Evolutionary conservation across 2,113 vertebrate species (phyloP).

Genomic region (Glaucomys volans): DNA sequence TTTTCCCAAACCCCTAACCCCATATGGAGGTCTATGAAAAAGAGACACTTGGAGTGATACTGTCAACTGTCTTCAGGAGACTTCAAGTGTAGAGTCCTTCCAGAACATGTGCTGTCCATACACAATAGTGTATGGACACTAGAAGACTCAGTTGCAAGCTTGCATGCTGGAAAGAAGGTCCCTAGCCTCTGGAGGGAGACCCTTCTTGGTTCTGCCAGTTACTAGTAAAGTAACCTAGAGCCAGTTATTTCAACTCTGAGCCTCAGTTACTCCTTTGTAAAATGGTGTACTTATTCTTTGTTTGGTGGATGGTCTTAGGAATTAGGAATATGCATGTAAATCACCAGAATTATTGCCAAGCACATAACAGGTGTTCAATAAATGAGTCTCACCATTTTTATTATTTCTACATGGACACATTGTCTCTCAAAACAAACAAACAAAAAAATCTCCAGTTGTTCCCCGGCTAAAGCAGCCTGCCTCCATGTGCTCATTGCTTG

Average conservation of each 20-base stretch:
- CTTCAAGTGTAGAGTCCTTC: neutral
- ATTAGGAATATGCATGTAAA: neutral
- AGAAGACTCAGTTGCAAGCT: neutral
- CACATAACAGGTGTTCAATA: neutral
- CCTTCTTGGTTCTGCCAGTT: neutral
- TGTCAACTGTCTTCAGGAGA: neutral
- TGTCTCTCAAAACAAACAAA: neutral
- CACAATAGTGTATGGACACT: neutral
- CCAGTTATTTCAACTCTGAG: neutral
- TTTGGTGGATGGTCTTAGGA: neutral
- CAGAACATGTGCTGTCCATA: rapidly evolving
- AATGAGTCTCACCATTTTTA: neutral
- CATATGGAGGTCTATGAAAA: neutral
- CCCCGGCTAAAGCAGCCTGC: neutral
- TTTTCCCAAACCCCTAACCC: neutral
- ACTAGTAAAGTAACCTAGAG: neutral
- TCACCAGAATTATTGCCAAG: neutral
- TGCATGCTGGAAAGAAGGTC: rapidly evolving
- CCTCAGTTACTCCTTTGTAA: neutral
- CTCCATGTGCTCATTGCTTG: no score
- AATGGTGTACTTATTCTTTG: neutral
- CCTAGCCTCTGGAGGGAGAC: neutral
- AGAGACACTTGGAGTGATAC: neutral
- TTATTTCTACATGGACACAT: neutral
- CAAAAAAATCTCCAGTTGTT: no score